A percentile compares a stretch with the other conserved stretches of the same genome.
Conservation (phyloP, 2,797 vertebrate genomes). For the Amphiprion clarkii region DNA sequence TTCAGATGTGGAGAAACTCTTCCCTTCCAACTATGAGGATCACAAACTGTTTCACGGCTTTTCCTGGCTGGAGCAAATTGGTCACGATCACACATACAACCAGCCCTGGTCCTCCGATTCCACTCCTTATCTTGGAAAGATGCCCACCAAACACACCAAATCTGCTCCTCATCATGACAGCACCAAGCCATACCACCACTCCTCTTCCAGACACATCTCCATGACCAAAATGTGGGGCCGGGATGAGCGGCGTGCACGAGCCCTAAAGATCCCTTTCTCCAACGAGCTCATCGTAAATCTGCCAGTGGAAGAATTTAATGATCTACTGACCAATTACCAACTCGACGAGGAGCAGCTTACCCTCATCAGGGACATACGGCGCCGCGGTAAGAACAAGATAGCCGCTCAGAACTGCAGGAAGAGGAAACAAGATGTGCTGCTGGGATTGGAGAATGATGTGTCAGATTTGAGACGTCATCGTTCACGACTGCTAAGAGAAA, state of each 20-base stretch:
- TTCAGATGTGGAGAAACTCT: slow-evolving; percentile 88
- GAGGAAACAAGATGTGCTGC: slow-evolving; percentile 91
- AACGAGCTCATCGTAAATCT: slow-evolving; percentile 93
- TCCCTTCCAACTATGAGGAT: slow-evolving; percentile 86
- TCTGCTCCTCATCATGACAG: slow-evolving; percentile 52
- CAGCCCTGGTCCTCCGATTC: slow-evolving; percentile 76
- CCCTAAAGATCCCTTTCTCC: slow-evolving; percentile 94
- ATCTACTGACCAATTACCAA: slow-evolving; percentile 88
- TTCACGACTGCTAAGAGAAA: slow-evolving; percentile 89
- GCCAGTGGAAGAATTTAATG: slow-evolving; percentile 95
- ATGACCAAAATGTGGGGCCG: slow-evolving; percentile 86
- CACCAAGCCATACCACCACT: slow-evolving; percentile 67
- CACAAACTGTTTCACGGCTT: slow-evolving; percentile 85
- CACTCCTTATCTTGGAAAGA: slow-evolving; percentile 46
- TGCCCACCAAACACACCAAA: slow-evolving; percentile 71
- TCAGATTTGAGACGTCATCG: slow-evolving; percentile 88
- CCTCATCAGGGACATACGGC: slow-evolving; percentile 93
- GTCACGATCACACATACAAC: slow-evolving; percentile 97
- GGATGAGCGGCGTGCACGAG: slow-evolving; percentile 89
- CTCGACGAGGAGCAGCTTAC: slow-evolving; percentile 91
- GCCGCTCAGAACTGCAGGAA: slow-evolving; percentile 96
- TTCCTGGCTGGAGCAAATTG: slow-evolving; percentile 89
- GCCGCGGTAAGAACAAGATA: slow-evolving; percentile 97
- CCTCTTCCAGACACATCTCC: slow-evolving; percentile 57
- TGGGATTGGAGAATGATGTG: slow-evolving; percentile 89